These are phyloP conservation scores for Scolopax mira DNA, from an alignment of 2,113 vertebrate species.

Conservation along the genomic window DNA sequence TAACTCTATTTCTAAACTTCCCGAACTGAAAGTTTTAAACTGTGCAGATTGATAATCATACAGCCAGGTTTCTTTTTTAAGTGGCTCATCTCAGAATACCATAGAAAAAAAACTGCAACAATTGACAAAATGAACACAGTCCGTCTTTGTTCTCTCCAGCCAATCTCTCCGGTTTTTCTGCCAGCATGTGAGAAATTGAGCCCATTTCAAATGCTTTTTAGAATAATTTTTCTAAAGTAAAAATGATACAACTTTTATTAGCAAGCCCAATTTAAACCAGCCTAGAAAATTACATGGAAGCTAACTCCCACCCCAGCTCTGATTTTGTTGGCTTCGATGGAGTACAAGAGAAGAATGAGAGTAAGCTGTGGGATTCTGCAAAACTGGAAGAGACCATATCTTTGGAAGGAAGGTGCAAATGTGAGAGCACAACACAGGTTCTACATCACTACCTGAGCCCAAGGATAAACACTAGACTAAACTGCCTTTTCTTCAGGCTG, in stretches of 20 bases:
- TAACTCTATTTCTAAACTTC: background rate
- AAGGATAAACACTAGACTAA: fast-evolving
- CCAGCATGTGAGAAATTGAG: background rate
- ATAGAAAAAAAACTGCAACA: background rate
- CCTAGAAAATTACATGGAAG: background rate
- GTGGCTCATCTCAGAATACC: background rate
- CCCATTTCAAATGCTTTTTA: background rate
- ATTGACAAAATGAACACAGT: background rate
- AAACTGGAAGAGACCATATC: background rate
- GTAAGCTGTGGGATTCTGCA: background rate
- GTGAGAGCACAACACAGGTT: fast-evolving
- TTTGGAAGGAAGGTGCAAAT: background rate
- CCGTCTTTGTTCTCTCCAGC: background rate
- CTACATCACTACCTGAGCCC: background rate
- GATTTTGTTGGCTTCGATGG: background rate
- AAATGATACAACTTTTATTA: background rate
- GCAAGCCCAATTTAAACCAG: background rate
- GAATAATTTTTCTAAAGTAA: background rate
- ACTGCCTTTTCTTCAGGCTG: background rate
- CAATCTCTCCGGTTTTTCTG: background rate
- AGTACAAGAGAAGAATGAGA: background rate
- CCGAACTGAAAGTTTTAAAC: slow-evolving; percentile 14
- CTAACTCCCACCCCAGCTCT: background rate
- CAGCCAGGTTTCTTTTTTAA: background rate
- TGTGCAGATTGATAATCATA: background rate